Percentiles rank a stretch among this genome's conserved stretches.
Evolutionary conservation across 1,140 invertebrate species (phyloP).

Genomic region (Cryptotermes secundus): DNA sequence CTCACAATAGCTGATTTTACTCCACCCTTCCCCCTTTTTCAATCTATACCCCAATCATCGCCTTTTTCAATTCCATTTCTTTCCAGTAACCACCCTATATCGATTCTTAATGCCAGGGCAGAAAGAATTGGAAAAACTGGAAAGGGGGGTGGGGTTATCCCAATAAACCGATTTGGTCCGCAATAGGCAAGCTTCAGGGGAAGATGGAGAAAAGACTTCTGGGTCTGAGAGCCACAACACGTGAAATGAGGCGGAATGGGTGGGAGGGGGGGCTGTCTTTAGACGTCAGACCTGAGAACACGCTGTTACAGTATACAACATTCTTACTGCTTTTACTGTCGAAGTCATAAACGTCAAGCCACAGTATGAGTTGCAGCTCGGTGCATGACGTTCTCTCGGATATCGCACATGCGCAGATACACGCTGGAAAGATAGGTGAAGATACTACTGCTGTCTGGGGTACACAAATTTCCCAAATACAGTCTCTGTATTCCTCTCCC

Average conservation of each 20-base stretch:
- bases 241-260: not conserved
- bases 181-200: not conserved
- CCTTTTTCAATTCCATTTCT: slow-evolving; percentile 26
- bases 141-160: slow-evolving; percentile 29
- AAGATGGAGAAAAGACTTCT: not conserved
- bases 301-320: not conserved
- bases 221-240: not conserved
- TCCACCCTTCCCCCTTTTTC: not conserved
- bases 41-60: slow-evolving; percentile 14
- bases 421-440: too few relatives aligned
- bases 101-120: slow-evolving; percentile 7
- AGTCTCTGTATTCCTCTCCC: too few relatives aligned
- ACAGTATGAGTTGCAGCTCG: too few relatives aligned
- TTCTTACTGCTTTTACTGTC: not conserved
- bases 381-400: too few relatives aligned
- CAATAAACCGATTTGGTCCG: slow-evolving; percentile 25
- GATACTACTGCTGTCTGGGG: too few relatives aligned
- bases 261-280: too few relatives aligned
- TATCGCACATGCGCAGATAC: too few relatives aligned
- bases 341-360: too few relatives aligned
- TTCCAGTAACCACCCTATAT: slow-evolving; percentile 31
- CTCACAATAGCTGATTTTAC: not conserved
- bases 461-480: too few relatives aligned
- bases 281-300: not conserved
- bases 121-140: slow-evolving; percentile 28